Evolutionary conservation across 2,888 invertebrate genomes (phyloP).

Genomic region (Stenichneumon culpator): DNA sequence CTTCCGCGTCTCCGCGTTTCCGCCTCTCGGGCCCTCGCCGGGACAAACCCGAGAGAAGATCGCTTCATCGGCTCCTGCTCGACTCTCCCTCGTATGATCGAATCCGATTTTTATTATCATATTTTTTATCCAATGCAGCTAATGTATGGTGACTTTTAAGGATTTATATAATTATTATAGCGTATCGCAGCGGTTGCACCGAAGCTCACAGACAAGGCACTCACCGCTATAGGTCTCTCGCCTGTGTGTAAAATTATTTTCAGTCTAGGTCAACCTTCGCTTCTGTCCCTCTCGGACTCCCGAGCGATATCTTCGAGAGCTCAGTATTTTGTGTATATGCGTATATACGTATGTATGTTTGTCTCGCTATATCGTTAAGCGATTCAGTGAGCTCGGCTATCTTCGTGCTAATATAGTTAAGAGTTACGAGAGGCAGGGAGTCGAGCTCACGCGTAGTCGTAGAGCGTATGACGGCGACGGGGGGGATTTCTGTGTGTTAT

Average conservation of each 20-base stretch:
- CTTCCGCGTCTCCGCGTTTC: constrained; percentile 53
- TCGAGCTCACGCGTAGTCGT: constrained; percentile 46
- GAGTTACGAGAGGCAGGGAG: constrained; percentile 67
- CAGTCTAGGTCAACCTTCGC: constrained; percentile 82
- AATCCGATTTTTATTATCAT: background rate
- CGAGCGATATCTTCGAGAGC: constrained; percentile 38
- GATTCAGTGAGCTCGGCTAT: constrained; percentile 41
- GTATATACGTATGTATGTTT: constrained; percentile 15
- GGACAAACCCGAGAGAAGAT: background rate
- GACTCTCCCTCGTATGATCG: background rate
- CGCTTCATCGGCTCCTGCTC: background rate
- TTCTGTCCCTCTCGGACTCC: constrained; percentile 67
- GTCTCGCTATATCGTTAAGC: constrained; percentile 38
- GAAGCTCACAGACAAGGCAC: background rate
- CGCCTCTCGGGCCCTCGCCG: background rate
- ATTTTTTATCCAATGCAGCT: background rate
- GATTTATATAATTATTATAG: constrained; percentile 8
- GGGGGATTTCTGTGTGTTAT: constrained; percentile 4
- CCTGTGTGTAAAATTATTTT: constrained; percentile 80
- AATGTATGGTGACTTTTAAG: background rate
- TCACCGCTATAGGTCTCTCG: constrained; percentile 68
- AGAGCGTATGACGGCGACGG: constrained; percentile 19
- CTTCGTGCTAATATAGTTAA: constrained; percentile 75
- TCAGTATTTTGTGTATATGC: constrained; percentile 16
- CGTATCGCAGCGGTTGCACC: constrained; percentile 22